Base-by-base conservation (phyloP, 2,113 vertebrate genomes). In the Corythaixoides concolor region DNA sequence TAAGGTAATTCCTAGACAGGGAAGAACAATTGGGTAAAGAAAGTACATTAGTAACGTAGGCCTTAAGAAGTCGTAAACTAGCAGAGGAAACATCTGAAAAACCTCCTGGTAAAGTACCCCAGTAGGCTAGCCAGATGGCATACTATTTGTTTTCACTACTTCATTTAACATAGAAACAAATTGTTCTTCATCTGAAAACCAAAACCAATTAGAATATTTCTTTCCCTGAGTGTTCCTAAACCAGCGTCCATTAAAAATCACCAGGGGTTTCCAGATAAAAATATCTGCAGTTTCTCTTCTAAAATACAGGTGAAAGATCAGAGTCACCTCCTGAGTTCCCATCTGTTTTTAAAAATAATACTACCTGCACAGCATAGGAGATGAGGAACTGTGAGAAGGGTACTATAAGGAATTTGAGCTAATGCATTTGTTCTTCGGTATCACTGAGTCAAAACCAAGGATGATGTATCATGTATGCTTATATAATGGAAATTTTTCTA, bases 81-180 rank as follows among this genome's bases (percentile, higher is more conserved):
- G 19, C 50, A 88, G 84, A 69, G 37, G 37, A 62, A 94, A 87
- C 74, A 76, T 83, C 53, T 89, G 89, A 95, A 95, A 95, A 85
- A 79, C 32, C 91, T 91, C 50, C 84, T 80, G 67, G 77, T 96
- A 79, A 90, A 85, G 69, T 50, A 92, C 39, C 49, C 55, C 76
- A 77, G 92, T 97, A 95, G 69, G 80, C 74, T 76, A 95, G 94
- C 95, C 92, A 97, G 89, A 97, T 97, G 97, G 95, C 77, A 85
- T 59, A 79, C 70, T 96, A 89, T 95, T 95, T 95, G 94, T 97
- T 93, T 96, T 92, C 77, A 79, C 86, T 95, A 96, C 93, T 89
- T 95, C 89, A 93, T 94, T 96, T 87, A 88, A 89, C 69, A 89
- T 62, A 93, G 84, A 97, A 96, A 79, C 70, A 95, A 95, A 96